Evolutionary conservation across 1,140 invertebrate genomes (phyloP).

Genomic region (Antheraea pernyi): DNA sequence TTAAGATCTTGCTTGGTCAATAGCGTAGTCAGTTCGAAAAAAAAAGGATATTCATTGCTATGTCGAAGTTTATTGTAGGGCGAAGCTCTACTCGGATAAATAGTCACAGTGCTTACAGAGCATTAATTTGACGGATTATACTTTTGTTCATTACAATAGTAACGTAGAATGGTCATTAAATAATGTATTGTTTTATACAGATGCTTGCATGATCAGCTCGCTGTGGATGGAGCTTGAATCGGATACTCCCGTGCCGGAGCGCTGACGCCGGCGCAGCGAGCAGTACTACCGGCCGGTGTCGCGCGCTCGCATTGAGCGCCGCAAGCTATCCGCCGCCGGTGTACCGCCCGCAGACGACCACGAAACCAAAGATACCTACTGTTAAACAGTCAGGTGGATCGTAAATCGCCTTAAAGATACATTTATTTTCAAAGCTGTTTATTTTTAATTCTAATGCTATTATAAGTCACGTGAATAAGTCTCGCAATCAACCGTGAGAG

Average conservation of each 20-base stretch:
- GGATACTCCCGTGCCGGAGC: conserved; percentile 52
- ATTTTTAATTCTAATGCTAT: background rate
- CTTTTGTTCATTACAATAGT: too few species aligned
- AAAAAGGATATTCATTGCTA: too few species aligned
- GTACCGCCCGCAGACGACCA: conserved; percentile 58
- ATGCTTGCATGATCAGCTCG: conserved; percentile 61
- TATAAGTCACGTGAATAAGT: too few species aligned
- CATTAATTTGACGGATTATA: too few species aligned
- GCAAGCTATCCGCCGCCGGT: conserved; percentile 70
- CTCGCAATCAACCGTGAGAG: background rate
- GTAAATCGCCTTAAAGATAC: conserved; percentile 7
- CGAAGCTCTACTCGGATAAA: too few species aligned
- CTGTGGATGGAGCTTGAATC: conserved; percentile 71
- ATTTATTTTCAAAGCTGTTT: background rate
- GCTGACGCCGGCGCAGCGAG: conserved; percentile 74
- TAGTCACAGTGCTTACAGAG: too few species aligned
- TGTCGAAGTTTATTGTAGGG: too few species aligned
- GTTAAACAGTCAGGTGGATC: conserved; percentile 29
- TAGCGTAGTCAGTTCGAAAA: too few species aligned
- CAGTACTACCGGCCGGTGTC: conserved; percentile 71
- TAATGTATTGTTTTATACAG: conserved; percentile 28
- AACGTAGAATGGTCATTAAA: background rate
- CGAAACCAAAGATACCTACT: conserved; percentile 42
- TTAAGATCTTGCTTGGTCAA: too few species aligned
- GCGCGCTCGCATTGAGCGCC: conserved; percentile 61